These are phyloP conservation scores for Drosophila simulans DNA, from an alignment of 1,140 invertebrate genomes.

Conservation along the genomic window DNA sequence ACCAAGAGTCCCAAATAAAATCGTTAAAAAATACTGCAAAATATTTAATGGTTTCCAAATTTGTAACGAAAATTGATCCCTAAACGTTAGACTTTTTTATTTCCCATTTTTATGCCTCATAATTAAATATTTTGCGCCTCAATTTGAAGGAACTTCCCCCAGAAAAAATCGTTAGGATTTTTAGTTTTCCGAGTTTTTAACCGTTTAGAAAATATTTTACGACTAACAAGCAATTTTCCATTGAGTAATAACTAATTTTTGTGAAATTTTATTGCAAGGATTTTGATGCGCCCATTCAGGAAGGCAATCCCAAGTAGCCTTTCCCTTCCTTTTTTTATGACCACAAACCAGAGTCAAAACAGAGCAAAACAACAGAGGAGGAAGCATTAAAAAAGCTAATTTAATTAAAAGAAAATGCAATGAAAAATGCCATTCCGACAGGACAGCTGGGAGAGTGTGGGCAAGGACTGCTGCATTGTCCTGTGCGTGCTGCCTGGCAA, in stretches of 20 bases:
- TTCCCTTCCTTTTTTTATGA: constrained; percentile 36
- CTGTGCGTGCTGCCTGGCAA: constrained; percentile 74
- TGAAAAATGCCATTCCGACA: constrained; percentile 71
- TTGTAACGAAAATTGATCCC: neutral
- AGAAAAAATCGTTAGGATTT: neutral
- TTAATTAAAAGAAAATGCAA: constrained; percentile 83
- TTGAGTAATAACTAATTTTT: constrained; percentile 47
- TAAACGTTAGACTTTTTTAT: neutral
- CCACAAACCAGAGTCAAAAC: constrained; percentile 53
- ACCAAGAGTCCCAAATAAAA: neutral
- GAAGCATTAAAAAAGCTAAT: constrained; percentile 79
- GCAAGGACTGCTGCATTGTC: constrained; percentile 53
- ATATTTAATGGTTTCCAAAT: neutral
- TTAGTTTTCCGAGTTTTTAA: neutral
- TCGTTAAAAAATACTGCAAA: neutral
- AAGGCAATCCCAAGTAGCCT: constrained; percentile 29
- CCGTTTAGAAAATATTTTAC: constrained; percentile 13
- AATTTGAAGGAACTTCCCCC: neutral
- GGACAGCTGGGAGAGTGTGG: constrained; percentile 8
- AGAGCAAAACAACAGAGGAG: constrained; percentile 53
- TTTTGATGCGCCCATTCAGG: constrained; percentile 20
- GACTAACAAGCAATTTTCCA: constrained; percentile 40
- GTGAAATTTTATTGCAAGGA: constrained; percentile 31
- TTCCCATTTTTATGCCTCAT: too few relatives aligned
- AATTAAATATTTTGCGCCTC: neutral